Base-by-base conservation (phyloP, 2,888 invertebrate species). In the Polietes domitor region DNA sequence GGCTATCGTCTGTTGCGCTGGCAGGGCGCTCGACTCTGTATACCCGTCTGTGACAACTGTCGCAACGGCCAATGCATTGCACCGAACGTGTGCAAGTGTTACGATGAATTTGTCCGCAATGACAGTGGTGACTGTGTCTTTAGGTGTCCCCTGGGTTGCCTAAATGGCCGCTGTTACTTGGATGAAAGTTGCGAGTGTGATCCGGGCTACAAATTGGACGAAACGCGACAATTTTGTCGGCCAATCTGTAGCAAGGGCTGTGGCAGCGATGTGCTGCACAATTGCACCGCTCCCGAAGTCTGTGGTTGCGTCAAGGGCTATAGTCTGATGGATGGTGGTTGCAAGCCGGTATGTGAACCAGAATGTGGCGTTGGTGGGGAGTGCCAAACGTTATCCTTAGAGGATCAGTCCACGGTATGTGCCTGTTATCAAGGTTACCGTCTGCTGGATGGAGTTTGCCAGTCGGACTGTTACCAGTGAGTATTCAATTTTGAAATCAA, bases 151-250 rank as follows among this genome's bases (percentile, higher is more conserved):
- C 65, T 92, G 81, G 90, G 89, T 43, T 96, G 96, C 86, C 93
- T 94, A 68, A 94, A 96, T 85, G 91, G 91, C 0, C 88, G 93
- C 4, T 96, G 96, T 86, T 93, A 94, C 85, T 92, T 93, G 0
- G 93, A 94, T 32, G 93, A 93, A 0, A 93, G 93, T 65, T 96
- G 96, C 82, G 92, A 94, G 15, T 96, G 96, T 88, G 94, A 95
- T 83, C 92, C 93, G 0, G 94, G 95, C 0, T 95, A 93, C 87
- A 93, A 90, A 37, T 88, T 94, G 76, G 94, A 95, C 85, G 90
- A 92, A 0, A 93, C 94, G 0, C 93, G 94, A 26, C 93, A 93
- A 86, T 94, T 93, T 88, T 96, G 96, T 86, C 87, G 93, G 0
- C 95, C 96, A 0, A 91, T 92, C 26, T 96, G 96, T 87, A 91